phyloP scores from a whole-genome alignment of 2,797 vertebrate species.

The Alca torda region DNA sequence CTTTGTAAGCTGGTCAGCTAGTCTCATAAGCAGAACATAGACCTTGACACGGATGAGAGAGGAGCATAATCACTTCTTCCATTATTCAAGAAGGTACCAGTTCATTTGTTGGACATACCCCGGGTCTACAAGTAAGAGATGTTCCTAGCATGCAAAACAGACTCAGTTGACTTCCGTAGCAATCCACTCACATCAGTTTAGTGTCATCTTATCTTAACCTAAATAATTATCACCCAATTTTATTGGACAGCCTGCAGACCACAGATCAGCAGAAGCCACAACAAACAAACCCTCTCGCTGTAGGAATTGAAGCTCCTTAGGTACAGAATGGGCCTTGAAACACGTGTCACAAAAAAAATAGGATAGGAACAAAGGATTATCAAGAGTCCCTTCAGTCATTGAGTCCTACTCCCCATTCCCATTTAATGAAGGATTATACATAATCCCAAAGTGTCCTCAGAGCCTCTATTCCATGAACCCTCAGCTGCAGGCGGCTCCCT shows the following conservation, averaged over 20 bases:
- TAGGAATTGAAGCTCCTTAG: neutral
- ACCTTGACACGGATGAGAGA: neutral
- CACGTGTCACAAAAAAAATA: neutral
- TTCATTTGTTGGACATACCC: neutral
- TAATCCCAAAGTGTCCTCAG: neutral
- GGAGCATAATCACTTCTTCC: neutral
- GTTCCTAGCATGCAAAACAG: neutral
- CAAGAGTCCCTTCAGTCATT: neutral
- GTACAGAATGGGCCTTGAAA: neutral
- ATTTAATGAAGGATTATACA: neutral
- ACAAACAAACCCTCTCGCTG: neutral
- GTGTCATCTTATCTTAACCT: neutral
- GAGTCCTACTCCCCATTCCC: neutral
- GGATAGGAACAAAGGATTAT: neutral
- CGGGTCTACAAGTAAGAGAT: neutral
- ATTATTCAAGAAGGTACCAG: neutral
- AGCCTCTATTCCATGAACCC: neutral
- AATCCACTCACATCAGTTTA: neutral
- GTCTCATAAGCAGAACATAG: neutral
- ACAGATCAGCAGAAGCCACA: neutral
- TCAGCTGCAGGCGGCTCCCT: neutral
- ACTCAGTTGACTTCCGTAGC: neutral
- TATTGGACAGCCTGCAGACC: neutral
- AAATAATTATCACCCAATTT: neutral
- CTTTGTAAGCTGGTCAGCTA: neutral